Percentiles rank a stretch among this genome's conserved stretches.
These are phyloP conservation scores for Glyphotaelius pellucidus DNA, from an alignment of 2,888 invertebrate genomes.

Conservation along the genomic window DNA sequence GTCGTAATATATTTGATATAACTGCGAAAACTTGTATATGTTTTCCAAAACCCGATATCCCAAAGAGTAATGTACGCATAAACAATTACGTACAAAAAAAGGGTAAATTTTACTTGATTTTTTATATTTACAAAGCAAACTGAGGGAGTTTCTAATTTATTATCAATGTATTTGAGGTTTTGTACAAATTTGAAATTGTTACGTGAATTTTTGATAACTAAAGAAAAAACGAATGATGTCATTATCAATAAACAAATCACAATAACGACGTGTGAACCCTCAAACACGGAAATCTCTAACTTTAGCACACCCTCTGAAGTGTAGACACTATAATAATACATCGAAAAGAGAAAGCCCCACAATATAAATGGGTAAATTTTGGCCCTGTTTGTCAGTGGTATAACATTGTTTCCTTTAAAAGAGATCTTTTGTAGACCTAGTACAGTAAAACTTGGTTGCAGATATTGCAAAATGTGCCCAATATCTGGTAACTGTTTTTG, in stretches of 20 bases:
- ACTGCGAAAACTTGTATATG: not conserved
- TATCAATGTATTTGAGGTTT: not conserved
- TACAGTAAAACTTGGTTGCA: not conserved
- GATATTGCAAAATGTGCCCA: not conserved
- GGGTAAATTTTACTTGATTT: not conserved
- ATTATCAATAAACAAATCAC: not conserved
- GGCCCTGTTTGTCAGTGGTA: not conserved
- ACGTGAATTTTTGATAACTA: not conserved
- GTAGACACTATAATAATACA: not conserved
- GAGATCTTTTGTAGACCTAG: not conserved
- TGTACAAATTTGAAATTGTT: not conserved
- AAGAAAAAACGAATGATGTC: not conserved
- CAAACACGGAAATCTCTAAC: not conserved
- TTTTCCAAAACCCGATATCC: not conserved
- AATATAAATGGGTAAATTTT: not conserved
- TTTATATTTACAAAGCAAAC: not conserved
- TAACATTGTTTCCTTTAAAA: not conserved
- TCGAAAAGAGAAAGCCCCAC: not conserved
- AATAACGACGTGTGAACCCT: not conserved
- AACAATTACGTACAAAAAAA: not conserved
- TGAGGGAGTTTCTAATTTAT: not conserved
- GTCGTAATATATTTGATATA: not conserved
- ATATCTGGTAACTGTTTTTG: not conserved
- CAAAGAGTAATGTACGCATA: not conserved
- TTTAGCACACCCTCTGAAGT: not conserved